Evolutionary conservation across 2,113 vertebrate species (phyloP), one percentile per base, ranked within the genome.

Genomic region (Ornithorhynchus anatinus): DNA sequence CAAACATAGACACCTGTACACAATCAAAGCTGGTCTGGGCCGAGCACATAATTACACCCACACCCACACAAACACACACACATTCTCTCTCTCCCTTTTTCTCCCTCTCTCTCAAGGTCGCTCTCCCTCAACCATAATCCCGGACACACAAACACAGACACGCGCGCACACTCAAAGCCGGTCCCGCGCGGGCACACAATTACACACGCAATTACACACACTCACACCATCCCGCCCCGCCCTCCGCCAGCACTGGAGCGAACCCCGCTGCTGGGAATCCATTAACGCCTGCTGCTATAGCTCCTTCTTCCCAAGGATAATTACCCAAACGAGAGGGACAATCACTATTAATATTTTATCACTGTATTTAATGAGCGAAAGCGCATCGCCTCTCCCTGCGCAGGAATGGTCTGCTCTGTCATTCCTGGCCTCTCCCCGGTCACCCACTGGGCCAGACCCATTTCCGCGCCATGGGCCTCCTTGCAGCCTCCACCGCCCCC

Each of bases 311-410:
- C 82, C 80, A 84, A 88, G 80, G 86, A 92, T 92, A 92, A 92
- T 91, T 91, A 91, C 90, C 90, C 91, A 92, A 91, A 92, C 89
- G 90, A 90, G 87, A 89, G 88, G 86, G 88, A 92, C 89, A 92
- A 92, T 92, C 90, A 92, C 90, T 88, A 91, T 90, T 91, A 92
- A 92, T 91, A 92, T 92, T 92, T 92, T 92, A 92, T 89, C 86
- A 87, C 89, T 70, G 85, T 82, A 85, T 90, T 91, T 92, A 92
- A 92, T 90, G 89, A 91, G 89, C 89, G 90, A 88, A 88, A 89
- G 88, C 89, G 88, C 86, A 89, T 88, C 77, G 81, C 80, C 87
- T 86, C 71, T 82, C 81, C 88, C 81, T 87, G 82, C 79, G 75
- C 79, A 77, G 82, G 86, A 90, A 90, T 77, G 69, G 84, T 83